Conservation (phyloP, 2,797 vertebrate genomes). For the Platalea minor region DNA sequence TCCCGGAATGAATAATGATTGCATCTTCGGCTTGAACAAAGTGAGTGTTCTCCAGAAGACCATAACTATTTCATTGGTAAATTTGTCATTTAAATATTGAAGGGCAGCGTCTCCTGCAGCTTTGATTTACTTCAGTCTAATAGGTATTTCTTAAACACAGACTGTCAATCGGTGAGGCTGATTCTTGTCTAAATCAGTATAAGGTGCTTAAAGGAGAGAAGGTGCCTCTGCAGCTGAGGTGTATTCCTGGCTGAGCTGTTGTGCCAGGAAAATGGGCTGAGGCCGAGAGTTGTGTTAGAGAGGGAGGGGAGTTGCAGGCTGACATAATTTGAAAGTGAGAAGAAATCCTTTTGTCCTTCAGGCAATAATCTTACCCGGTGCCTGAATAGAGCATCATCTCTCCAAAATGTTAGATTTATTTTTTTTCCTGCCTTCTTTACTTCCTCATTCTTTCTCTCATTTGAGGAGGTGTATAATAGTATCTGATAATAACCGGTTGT, state of each 20-base stretch:
- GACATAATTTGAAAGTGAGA: conserved; percentile 12
- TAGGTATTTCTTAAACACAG: background rate
- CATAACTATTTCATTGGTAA: background rate
- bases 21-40: background rate
- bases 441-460: background rate
- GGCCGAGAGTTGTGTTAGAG: background rate
- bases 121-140: background rate
- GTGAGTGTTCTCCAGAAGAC: background rate
- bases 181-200: background rate
- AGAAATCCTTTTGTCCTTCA: conserved; percentile 33
- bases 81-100: background rate
- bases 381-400: background rate
- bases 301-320: background rate
- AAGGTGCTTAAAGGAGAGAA: background rate
- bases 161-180: background rate
- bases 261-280: background rate
- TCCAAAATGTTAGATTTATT: background rate
- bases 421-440: background rate
- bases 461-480: background rate
- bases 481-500: background rate
- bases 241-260: background rate
- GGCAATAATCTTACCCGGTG: background rate
- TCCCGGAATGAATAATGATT: background rate
- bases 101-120: background rate
- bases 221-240: background rate